Conservation (phyloP, 2,113 vertebrate species). For the Dasyprocta punctata region DNA sequence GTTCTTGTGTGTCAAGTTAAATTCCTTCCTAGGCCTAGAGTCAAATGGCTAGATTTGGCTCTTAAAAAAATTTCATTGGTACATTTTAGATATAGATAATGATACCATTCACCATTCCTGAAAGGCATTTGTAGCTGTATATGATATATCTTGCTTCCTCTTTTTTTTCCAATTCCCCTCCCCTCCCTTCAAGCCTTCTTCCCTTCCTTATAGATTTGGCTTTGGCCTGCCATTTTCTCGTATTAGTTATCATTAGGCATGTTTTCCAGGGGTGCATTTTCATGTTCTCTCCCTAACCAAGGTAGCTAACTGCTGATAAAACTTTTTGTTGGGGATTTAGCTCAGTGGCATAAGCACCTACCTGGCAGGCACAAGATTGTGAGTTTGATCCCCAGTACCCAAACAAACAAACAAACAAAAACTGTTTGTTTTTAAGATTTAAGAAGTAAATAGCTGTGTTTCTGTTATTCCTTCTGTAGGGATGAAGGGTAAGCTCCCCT, state of each 20-base stretch:
- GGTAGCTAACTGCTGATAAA: slow-evolving; percentile 7
- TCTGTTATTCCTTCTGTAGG: background rate
- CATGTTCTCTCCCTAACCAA: slow-evolving; percentile 1
- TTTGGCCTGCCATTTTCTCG: background rate
- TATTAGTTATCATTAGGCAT: background rate
- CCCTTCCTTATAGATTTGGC: background rate
- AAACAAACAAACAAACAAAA: too few species aligned
- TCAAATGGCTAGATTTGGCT: background rate
- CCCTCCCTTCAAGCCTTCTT: background rate
- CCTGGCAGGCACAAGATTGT: too few species aligned
- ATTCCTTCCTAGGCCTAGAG: background rate
- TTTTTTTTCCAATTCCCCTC: background rate
- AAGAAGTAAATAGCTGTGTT: background rate
- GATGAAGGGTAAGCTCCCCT: background rate
- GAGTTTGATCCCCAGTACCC: too few species aligned
- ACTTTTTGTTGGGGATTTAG: background rate
- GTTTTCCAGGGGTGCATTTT: background rate
- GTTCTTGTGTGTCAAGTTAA: background rate
- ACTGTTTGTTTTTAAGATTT: slow-evolving; percentile 33
- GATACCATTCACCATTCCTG: background rate
- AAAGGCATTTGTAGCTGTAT: background rate
- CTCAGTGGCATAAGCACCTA: too few species aligned
- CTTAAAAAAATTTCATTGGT: background rate
- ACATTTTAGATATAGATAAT: background rate
- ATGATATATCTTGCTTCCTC: background rate